A percentile compares a stretch with the other conserved stretches of the same genome.
phyloP scores from a whole-genome alignment of 2,888 invertebrate genomes.

The Noctua janthina region DNA sequence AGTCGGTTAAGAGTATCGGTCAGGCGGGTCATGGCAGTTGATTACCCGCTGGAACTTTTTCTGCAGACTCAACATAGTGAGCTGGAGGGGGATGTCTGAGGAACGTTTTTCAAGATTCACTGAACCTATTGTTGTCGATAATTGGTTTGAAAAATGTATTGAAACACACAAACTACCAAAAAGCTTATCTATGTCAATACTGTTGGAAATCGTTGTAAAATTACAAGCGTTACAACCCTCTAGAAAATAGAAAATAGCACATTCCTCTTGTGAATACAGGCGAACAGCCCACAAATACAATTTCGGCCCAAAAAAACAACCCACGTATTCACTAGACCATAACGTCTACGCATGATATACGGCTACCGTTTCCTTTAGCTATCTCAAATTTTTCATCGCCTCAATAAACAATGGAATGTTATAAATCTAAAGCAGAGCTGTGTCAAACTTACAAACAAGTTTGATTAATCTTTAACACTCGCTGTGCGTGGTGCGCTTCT shows the following conservation, averaged over 20 bases:
- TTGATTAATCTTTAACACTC: conserved; percentile 68
- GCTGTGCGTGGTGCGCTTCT: conserved; percentile 40
- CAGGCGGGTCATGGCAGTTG: too few species aligned
- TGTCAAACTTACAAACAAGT: conserved; percentile 64
- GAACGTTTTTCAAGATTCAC: too few species aligned
- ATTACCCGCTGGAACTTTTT: too few species aligned
- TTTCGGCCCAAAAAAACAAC: conserved; percentile 31
- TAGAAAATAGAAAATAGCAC: background rate
- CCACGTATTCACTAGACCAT: conserved; percentile 42
- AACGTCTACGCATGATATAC: conserved; percentile 48
- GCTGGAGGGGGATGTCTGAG: too few species aligned
- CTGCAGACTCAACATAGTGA: too few species aligned
- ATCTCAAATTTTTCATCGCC: conserved; percentile 40
- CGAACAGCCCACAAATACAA: conserved; percentile 22
- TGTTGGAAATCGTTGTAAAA: background rate
- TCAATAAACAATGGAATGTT: conserved; percentile 64
- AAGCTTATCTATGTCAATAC: too few species aligned
- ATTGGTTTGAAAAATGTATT: too few species aligned
- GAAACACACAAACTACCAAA: too few species aligned
- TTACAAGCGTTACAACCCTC: background rate
- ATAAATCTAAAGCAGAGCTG: conserved; percentile 63
- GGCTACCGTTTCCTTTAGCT: conserved; percentile 29
- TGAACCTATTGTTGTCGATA: too few species aligned
- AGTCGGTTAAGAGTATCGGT: too few species aligned
- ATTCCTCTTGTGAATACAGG: background rate